phyloP scores from a whole-genome alignment of 1,140 invertebrate species.

The Pseudomyrmex flavicornis region DNA sequence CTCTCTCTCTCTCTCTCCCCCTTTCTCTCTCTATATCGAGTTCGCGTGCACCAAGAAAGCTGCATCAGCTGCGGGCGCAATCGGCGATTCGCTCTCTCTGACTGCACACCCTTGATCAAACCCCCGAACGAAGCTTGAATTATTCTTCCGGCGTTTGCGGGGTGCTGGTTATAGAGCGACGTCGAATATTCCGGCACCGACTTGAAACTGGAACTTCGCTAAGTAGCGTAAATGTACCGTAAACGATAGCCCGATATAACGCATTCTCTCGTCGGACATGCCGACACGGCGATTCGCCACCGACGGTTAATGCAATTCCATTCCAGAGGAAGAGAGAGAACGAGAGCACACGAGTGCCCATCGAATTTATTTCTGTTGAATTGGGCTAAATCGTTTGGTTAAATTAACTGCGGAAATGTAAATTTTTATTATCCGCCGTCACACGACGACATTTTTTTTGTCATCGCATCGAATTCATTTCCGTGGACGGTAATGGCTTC shows the following conservation, averaged over 20 bases:
- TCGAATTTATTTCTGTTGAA: slow-evolving; percentile 36
- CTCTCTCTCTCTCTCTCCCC: too few species aligned
- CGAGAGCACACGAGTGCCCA: background rate
- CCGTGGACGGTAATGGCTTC: background rate
- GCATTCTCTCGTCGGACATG: slow-evolving; percentile 26
- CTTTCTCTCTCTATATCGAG: background rate
- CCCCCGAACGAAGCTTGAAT: slow-evolving; percentile 12
- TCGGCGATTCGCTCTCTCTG: background rate
- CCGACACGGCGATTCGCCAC: slow-evolving; percentile 6
- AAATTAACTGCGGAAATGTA: slow-evolving; percentile 42
- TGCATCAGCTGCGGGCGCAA: background rate
- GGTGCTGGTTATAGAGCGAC: background rate
- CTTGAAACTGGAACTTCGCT: slow-evolving; percentile 28
- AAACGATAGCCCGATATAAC: slow-evolving; percentile 51
- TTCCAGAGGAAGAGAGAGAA: background rate
- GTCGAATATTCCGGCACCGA: slow-evolving; percentile 20
- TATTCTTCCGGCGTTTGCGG: slow-evolving; percentile 30
- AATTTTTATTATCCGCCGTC: slow-evolving; percentile 34
- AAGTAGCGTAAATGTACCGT: slow-evolving; percentile 56
- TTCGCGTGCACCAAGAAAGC: background rate
- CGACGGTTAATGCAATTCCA: slow-evolving; percentile 29
- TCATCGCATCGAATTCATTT: background rate
- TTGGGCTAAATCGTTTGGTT: slow-evolving; percentile 22
- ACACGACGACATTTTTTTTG: background rate
- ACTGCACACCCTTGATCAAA: background rate